Evolutionary conservation across 2,888 invertebrate genomes (phyloP), one percentile per base, ranked within the genome.

Genomic region (Clitarchus hookeri): DNA sequence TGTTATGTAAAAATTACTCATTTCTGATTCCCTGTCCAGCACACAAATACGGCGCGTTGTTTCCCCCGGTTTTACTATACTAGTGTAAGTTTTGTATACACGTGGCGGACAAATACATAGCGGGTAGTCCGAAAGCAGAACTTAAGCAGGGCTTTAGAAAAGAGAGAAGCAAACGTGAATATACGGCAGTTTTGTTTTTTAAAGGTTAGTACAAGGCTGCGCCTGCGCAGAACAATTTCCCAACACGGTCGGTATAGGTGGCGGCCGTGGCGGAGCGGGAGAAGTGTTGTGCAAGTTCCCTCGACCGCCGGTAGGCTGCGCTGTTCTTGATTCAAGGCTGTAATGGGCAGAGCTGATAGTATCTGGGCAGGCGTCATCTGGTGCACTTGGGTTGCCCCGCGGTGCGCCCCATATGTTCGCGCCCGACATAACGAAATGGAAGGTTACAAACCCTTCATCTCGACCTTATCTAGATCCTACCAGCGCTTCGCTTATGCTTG

Each of bases 391-490:
- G 65, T 6, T 19, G 16, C 8, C 65, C n/a, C 65, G 8, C n/a
- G 65, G n/a, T n/a, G 23, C 19, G 65, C 65, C 23, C 65, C 65
- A n/a, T 16, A 48, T 16, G 48, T 48, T 16, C 48, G 48, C 16
- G 48, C 65, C 65, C 65, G 8, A n/a, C 23, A 65, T 23, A 65
- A 19, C 65, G 65, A 19, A 65, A 65, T 65, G 65, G 65, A 23
- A 65, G 65, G 65, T 65, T 65, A 65, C 65, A 65, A n/a, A 65
- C n/a, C 65, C 65, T 65, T 65, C 65, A 65, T 65, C 65, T 4
- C n/a, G 8, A 23, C 23, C 65, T 23, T 53, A 53, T 65, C 65
- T 65, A 65, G 65, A 65, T 65, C 19, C 8, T n/a, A 9, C 23
- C 65, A 16, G 65, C n/a, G 65, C 65, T 65, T 65, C 65, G n/a